phyloP scores from a whole-genome alignment of 2,113 vertebrate species.

The Trachemys scripta region DNA sequence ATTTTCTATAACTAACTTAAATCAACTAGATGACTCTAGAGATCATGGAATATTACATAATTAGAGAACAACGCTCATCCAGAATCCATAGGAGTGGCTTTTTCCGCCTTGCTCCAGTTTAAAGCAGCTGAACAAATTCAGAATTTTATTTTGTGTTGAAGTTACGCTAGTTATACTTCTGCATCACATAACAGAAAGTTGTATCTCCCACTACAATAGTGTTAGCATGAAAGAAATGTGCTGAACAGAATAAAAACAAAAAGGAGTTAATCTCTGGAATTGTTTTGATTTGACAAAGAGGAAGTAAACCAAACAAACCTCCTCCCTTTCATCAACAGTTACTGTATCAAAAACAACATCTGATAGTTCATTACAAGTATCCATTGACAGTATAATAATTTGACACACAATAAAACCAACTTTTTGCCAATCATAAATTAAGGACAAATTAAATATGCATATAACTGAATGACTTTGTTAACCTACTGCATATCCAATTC shows the following conservation, averaged over 20 bases:
- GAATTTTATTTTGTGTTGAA: background rate
- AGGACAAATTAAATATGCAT: background rate
- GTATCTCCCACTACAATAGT: background rate
- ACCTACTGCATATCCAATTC: background rate
- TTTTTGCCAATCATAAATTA: background rate
- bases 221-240: background rate
- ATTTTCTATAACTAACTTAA: background rate
- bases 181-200: background rate
- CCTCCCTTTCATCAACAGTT: background rate
- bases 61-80: background rate
- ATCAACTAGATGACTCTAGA: background rate
- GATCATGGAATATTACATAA: background rate
- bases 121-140: background rate
- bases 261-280: slow-evolving; percentile 10
- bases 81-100: background rate
- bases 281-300: background rate
- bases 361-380: slow-evolving; percentile 10
- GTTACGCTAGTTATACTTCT: background rate
- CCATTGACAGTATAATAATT: background rate
- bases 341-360: slow-evolving; percentile 6
- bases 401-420: background rate
- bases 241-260: background rate
- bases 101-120: background rate
- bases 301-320: slow-evolving; percentile 31
- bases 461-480: background rate